These are phyloP conservation scores for Pampusana beccarii DNA, from an alignment of 2,113 vertebrate genomes.

Conservation along the genomic window DNA sequence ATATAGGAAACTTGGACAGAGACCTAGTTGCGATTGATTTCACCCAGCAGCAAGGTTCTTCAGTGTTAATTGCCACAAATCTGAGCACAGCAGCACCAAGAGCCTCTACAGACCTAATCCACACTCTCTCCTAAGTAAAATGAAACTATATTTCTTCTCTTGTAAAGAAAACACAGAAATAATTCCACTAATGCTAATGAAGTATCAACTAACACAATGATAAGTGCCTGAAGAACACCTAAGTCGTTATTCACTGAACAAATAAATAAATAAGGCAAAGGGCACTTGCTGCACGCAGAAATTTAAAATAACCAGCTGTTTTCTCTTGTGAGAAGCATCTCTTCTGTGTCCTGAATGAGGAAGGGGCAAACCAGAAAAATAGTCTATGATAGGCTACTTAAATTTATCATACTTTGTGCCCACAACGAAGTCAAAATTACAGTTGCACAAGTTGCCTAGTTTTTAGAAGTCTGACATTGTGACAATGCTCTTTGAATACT, in stretches of 20 bases:
- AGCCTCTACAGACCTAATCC: not conserved
- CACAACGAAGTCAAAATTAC: not conserved
- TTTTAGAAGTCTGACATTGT: not conserved
- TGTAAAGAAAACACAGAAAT: not conserved
- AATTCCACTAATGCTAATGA: not conserved
- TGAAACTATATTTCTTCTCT: not conserved
- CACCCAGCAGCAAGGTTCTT: not conserved
- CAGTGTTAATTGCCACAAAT: not conserved
- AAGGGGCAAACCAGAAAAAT: not conserved
- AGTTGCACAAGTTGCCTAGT: not conserved
- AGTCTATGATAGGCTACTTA: not conserved
- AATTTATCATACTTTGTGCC: not conserved
- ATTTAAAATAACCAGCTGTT: not conserved
- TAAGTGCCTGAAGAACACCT: not conserved
- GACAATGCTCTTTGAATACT: not conserved
- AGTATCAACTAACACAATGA: not conserved
- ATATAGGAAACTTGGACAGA: not conserved
- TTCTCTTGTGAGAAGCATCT: not conserved
- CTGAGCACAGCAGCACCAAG: not conserved
- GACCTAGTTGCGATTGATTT: not conserved
- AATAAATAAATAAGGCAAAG: constrained; percentile 4
- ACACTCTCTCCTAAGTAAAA: not conserved
- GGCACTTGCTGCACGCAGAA: not conserved
- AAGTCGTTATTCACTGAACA: not conserved
- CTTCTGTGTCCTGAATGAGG: not conserved